Base-by-base conservation (phyloP, 2,113 vertebrate species). In the Hystrix brachyura region DNA sequence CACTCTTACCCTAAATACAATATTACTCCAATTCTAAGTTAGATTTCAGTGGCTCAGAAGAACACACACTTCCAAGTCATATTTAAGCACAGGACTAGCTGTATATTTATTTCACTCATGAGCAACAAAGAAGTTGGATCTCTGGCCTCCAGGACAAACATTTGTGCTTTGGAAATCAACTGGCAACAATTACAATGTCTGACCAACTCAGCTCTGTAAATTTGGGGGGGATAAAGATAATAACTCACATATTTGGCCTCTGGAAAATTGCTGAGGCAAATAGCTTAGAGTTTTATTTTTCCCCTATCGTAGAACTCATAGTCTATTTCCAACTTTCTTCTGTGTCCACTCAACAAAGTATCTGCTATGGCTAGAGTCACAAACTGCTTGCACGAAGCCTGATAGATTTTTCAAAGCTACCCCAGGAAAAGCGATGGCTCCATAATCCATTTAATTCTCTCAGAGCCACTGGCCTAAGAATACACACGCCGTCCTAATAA, bases 391-490 rank as follows among this genome's bases (percentile, higher is more conserved):
- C 55, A 80, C 48, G 94, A 83, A 83, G 25, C 5, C 69, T 60
- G 74, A 94, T 62, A 89, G 34, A 64, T 76, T 78, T 87, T 87
- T 96, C 53, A 5, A 3, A 76, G 65, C 32, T 71, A 34, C 19
- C 23, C 27, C 15, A 32, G 32, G 25, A 80, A 93, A 96, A 95
- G 14, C 59, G 92, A 60, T n/a, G 48, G 48, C 38, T 60, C 69
- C 1, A 29, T 84, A 87, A 90, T 87, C 51, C 48, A 89, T 82
- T 78, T 94, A 76, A 87, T 76, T 96, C 38, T 95, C 23, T 76
- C 53, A 64, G 67, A 94, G 38, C 62, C 32, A 90, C 32, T 3
- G 34, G 32, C 43, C 29, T 87, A 84, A 80, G 27, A 90, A 69
- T 95, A 43, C 5, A 89, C 29, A 55, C 43, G 21, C 6, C 67